A percentile compares a stretch with the other conserved stretches of the same genome.
phyloP scores from a whole-genome alignment of 2,888 invertebrate genomes.

The Apantesis nais region DNA sequence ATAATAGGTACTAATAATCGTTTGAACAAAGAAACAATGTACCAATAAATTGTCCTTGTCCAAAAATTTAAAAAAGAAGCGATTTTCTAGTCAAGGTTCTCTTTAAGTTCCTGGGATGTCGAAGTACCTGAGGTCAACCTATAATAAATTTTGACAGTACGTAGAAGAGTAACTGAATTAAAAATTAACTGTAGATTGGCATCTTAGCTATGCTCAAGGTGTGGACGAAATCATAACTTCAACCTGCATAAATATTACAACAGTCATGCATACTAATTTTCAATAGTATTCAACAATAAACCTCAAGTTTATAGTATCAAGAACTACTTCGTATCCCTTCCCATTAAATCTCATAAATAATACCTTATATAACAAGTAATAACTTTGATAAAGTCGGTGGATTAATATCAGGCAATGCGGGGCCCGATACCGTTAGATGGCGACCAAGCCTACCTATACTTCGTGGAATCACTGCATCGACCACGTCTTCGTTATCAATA shows the following conservation, averaged over 20 bases:
- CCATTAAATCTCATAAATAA: neutral
- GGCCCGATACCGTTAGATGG: conserved; percentile 44
- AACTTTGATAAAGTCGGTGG: conserved; percentile 31
- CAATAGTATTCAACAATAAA: conserved; percentile 4
- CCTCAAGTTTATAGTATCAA: neutral
- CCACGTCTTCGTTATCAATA: conserved; percentile 33
- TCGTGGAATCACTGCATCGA: conserved; percentile 44
- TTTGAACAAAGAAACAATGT: neutral
- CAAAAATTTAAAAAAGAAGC: too few species aligned
- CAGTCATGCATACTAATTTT: conserved; percentile 9
- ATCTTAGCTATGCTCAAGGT: conserved; percentile 17
- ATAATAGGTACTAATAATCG: neutral
- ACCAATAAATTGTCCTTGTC: neutral
- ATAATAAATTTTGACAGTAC: conserved; percentile 1
- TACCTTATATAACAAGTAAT: conserved; percentile 24
- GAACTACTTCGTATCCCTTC: conserved; percentile 1
- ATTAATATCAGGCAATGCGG: conserved; percentile 34
- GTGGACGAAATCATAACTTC: conserved; percentile 10
- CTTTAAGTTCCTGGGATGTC: neutral
- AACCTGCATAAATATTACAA: conserved; percentile 16
- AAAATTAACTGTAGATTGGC: conserved; percentile 12
- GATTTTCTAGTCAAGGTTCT: neutral
- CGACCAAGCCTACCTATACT: conserved; percentile 37
- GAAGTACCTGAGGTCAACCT: neutral
- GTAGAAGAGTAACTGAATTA: neutral